Evolutionary conservation across 2,888 invertebrate genomes (phyloP), one percentile per base, ranked within the genome.

Genomic region (Phrixothrix hirtus): DNA sequence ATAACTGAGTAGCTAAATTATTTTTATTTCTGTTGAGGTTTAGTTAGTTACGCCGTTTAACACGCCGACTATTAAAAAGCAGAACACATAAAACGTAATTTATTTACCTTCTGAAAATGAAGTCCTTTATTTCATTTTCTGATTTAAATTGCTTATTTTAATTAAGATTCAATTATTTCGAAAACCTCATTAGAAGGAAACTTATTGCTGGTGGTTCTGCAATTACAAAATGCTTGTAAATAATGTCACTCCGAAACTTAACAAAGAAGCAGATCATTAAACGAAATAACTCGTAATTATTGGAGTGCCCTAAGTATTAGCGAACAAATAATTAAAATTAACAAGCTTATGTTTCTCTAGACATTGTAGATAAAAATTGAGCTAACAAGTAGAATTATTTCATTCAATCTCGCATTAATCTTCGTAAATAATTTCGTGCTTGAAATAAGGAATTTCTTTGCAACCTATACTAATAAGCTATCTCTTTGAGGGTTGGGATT

Each of bases 1-100:
- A 61, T 64, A 64, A 63, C 58, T 60, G 52, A 67, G 65, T 67
- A 68, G 67, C 67, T 64, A 67, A 67, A 68, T 68, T 67, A 67
- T 69, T 70, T 67, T 68, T 66, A 67, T 67, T 65, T 67, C 56
- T 45, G 60, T 59, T 60, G 58, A 58, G 61, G 66, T 67, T n/a
- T 67, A 61, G 66, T 68, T 67, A 67, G 67, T 66, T 61, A 61
- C 66, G 66, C 64, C 60, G 62, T 65, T 67, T 61, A 55, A 50
- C 47, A 38, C 49, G 43, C 43, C 47, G 38, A 52, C 45, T 36
- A 52, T 52, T 52, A 39, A 36, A 52, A 41, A 36, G 14, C 21
- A 38, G 14, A 36, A 41, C 21, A 5, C 21, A n/a, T n/a, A n/a
- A n/a, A n/a, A n/a, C n/a, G n/a, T n/a, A n/a, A n/a, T n/a, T n/a